These are phyloP conservation scores for Entomobrya multifasciata DNA, from an alignment of 2,888 invertebrate species.

Conservation along the genomic window DNA sequence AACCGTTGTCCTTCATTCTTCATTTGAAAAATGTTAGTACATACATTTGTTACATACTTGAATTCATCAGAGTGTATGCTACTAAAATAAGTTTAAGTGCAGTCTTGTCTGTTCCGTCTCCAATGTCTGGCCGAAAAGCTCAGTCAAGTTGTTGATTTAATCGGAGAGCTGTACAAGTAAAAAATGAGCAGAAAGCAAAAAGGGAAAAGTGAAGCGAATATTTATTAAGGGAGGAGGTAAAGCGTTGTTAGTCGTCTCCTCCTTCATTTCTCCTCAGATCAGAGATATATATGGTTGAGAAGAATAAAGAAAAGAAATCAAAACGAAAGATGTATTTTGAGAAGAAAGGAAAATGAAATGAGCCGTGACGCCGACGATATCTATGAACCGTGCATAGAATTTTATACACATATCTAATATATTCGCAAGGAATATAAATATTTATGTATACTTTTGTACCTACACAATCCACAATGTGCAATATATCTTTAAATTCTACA, in stretches of 20 bases:
- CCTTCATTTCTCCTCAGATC: background rate
- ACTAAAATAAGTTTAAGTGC: constrained; percentile 5
- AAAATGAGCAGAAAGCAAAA: background rate
- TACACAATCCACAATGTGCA: background rate
- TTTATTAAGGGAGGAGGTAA: constrained; percentile 2
- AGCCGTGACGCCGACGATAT: constrained; percentile 49
- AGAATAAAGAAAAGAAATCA: constrained; percentile 50
- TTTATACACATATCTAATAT: too few species aligned
- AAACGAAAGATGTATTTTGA: constrained; percentile 14
- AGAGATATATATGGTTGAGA: constrained; percentile 3
- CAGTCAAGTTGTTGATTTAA: too few species aligned
- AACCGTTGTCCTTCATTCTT: too few species aligned
- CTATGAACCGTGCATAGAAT: constrained; percentile 2
- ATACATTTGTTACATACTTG: too few species aligned
- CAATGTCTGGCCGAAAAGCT: background rate
- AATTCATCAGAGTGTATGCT: too few species aligned
- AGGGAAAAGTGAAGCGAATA: constrained; percentile 5
- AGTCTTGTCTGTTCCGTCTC: constrained; percentile 10
- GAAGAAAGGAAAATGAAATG: constrained; percentile 50
- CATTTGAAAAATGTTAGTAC: background rate
- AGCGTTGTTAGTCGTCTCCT: constrained; percentile 5
- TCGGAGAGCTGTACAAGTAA: background rate
- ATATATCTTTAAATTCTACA: constrained; percentile 64
- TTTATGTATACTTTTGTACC: too few species aligned
- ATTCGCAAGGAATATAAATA: too few species aligned